Conservation (phyloP, 2,113 vertebrate species). For the Bubo blakistoni region DNA sequence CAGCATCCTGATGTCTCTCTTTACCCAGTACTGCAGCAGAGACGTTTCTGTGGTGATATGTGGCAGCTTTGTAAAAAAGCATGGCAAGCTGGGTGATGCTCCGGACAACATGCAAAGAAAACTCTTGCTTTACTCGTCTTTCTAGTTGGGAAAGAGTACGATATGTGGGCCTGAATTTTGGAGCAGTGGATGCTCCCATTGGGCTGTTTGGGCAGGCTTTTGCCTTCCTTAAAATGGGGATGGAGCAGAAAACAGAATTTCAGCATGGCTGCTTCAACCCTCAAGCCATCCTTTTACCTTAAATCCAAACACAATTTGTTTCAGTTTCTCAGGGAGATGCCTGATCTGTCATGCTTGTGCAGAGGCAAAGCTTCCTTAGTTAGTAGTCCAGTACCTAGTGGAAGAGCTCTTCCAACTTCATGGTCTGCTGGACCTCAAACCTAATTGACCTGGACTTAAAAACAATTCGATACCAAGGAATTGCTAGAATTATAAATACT, state of each 20-base stretch:
- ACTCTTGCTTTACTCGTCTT: background rate
- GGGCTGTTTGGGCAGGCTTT: background rate
- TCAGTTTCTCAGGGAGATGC: background rate
- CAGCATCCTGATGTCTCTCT: background rate
- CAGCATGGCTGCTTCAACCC: background rate
- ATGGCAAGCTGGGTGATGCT: background rate
- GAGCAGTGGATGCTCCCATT: rapidly evolving
- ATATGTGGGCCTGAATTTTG: background rate
- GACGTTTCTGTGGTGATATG: rapidly evolving
- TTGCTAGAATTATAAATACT: background rate
- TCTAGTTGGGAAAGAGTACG: background rate
- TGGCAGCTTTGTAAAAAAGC: background rate
- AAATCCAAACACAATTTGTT: background rate
- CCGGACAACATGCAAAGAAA: background rate
- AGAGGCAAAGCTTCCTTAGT: background rate
- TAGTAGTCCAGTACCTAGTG: background rate
- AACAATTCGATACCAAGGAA: background rate
- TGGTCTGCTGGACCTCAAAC: background rate
- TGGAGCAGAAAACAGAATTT: background rate
- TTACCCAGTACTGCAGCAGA: background rate
- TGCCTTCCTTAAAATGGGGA: background rate
- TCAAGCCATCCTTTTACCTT: background rate
- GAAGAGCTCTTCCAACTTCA: background rate
- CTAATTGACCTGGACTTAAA: background rate
- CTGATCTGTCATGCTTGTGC: background rate